Conservation (phyloP, 92 coral and sea anemone genomes). For the Phenganax stokvisi region DNA sequence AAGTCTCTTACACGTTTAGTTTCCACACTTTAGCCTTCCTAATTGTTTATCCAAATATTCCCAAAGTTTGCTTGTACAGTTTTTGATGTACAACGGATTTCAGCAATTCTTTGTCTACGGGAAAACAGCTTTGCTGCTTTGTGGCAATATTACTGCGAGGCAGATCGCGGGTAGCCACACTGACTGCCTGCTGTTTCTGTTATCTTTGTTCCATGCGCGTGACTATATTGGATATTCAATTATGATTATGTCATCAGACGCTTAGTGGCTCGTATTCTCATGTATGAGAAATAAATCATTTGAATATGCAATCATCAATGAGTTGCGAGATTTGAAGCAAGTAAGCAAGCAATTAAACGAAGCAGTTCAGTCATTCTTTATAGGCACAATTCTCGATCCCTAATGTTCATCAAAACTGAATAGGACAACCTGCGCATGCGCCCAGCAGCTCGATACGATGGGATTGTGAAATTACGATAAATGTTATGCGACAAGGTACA, state of each 20-base stretch:
- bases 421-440: no score
- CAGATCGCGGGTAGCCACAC: conserved; percentile 7
- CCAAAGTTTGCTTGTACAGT: background rate
- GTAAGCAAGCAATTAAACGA: background rate
- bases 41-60: background rate
- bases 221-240: conserved; percentile 16
- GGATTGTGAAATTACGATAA: no score
- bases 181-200: conserved; percentile 5
- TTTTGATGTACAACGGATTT: background rate
- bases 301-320: background rate
- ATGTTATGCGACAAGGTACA: no score
- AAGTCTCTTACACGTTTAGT: background rate
- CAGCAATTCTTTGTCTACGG: background rate
- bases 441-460: no score
- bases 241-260: background rate
- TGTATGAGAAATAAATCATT: background rate
- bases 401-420: no score
- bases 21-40: background rate
- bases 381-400: no score
- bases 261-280: background rate
- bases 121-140: conserved; percentile 5
- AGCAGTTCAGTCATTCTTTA: background rate
- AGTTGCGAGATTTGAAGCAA: background rate
- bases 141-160: background rate
- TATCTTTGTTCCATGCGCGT: background rate